Evolutionary conservation across 2,888 invertebrate species (phyloP), one percentile per base, ranked within the genome.

Genomic region (Ormyrus pomaceus): DNA sequence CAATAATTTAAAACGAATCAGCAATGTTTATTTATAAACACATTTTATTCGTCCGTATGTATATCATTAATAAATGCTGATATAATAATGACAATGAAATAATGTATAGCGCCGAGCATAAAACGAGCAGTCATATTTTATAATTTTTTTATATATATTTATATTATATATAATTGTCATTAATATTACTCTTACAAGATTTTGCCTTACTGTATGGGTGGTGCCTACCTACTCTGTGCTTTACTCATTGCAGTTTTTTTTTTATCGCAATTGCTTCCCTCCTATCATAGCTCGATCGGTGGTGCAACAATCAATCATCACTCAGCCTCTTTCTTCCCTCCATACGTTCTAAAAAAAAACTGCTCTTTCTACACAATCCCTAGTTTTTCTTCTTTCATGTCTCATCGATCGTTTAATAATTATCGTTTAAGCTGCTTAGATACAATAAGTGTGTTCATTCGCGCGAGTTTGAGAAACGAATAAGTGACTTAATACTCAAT

Each of bases 61-160:
- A 87, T 88, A 88, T 88, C 86, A 86, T 88, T 88, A 87, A 88
- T 89, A 89, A 88, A 89, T 89, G 87, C 86, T 87, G 87, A 88
- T 88, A 89, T 88, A 89, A 88, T 89, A 89, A 89, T 89, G 89
- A 89, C 89, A 89, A 88, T 89, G 89, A 89, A 89, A 89, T 77
- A 70, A 81, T 89, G 88, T 88, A 89, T 89, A 89, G 88, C 89
- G 89, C 88, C 88, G 89, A 89, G 88, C 87, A 87, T 88, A 89
- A 88, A 89, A 88, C 87, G 88, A 89, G 88, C 88, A 87, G 86
- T 88, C 87, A 85, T 88, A 87, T 87, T 88, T 87, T 88, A 87
- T 80, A 77, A 73, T 80, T 80, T 72, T 68, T 79, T 68, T 64
- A 65, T 80, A 70, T 80, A 72, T 76, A 77, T 80, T 77, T 80